Conservation (phyloP, 2,888 invertebrate genomes). For the Pachydiplax longipennis region DNA sequence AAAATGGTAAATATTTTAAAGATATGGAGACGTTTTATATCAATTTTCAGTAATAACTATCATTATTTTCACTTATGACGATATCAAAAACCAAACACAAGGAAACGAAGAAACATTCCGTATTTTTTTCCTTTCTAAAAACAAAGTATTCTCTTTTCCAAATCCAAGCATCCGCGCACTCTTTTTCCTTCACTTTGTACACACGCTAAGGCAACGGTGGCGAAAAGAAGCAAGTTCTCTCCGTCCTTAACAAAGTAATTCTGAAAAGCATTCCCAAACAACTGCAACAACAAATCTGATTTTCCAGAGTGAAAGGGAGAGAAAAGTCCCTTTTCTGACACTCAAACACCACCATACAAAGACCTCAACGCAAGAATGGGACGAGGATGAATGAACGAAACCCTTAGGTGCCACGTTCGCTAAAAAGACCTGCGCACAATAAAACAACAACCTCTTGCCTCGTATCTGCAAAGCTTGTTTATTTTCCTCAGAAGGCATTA, state of each 20-base stretch:
- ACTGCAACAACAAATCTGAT: not conserved
- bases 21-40: no score
- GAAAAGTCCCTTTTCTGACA: slow-evolving; percentile 3
- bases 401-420: slow-evolving; percentile 1
- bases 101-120: no score
- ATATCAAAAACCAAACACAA: no score
- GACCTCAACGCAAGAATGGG: not conserved
- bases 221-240: not conserved
- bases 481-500: slow-evolving; percentile 1
- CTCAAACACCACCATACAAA: not conserved
- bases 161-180: not conserved
- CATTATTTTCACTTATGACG: no score
- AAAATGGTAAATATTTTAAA: no score
- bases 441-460: slow-evolving; percentile 8
- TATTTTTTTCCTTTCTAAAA: not conserved
- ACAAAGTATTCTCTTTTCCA: not conserved
- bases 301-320: not conserved
- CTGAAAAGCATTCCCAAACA: not conserved
- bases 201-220: not conserved
- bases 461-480: not conserved
- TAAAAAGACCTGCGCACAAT: not conserved
- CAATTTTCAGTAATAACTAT: no score
- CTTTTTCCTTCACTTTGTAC: not conserved
- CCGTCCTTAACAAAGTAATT: not conserved
- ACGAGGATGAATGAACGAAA: not conserved